A percentile compares a stretch with the other conserved stretches of the same genome.
These are phyloP conservation scores for Solenodon paradoxus DNA, from an alignment of 2,113 vertebrate genomes.

Conservation along the genomic window DNA sequence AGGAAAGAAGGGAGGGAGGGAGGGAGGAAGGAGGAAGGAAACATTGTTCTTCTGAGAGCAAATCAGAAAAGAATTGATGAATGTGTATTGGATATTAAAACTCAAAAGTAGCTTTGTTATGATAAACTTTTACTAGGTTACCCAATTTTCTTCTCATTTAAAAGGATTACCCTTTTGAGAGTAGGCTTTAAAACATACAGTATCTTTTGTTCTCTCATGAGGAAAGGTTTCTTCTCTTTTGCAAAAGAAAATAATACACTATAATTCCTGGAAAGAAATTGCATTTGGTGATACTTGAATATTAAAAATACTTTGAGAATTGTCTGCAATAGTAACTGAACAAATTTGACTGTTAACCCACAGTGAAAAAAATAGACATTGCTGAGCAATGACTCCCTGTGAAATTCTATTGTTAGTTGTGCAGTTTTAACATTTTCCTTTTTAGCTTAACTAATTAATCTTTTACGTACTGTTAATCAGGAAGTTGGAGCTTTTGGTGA, in stretches of 20 bases:
- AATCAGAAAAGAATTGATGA: not conserved
- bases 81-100: not conserved
- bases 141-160: not conserved
- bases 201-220: not conserved
- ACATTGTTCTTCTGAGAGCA: not conserved
- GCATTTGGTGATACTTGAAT: not conserved
- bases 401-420: not conserved
- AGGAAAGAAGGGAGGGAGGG: too few relatives aligned
- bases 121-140: not conserved
- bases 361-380: not conserved
- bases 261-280: slow-evolving; percentile 9
- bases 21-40: not conserved
- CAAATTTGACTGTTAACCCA: not conserved
- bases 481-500: not conserved
- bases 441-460: not conserved
- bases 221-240: not conserved
- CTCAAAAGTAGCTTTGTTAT: not conserved
- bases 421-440: not conserved
- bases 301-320: not conserved
- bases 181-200: not conserved
- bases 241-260: not conserved
- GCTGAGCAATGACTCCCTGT: not conserved
- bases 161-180: not conserved
- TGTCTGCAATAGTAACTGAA: not conserved
- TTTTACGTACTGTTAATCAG: not conserved